Conservation (phyloP, 2,888 invertebrate species). For the Epirrhoe tristata region DNA sequence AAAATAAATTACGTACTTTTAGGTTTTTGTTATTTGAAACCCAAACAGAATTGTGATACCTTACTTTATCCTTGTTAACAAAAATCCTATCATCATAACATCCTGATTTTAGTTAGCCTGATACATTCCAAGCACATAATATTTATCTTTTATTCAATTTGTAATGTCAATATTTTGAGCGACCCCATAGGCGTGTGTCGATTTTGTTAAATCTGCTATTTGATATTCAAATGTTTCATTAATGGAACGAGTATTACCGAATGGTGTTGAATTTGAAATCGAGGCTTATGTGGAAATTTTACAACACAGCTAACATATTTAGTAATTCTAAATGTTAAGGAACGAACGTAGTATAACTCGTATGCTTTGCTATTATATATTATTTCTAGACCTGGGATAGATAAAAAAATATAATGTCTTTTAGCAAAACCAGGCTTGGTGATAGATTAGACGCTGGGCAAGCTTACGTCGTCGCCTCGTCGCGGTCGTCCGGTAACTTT, state of each 20-base stretch:
- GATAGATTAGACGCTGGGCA: no score
- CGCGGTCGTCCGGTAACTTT: no score
- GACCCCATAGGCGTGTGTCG: neutral
- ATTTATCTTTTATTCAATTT: constrained; percentile 10
- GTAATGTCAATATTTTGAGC: constrained; percentile 1
- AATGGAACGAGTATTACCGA: neutral
- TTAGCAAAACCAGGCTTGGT: no score
- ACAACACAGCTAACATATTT: neutral
- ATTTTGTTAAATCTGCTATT: neutral
- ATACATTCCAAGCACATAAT: neutral
- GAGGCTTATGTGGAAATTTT: neutral
- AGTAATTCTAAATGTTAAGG: neutral
- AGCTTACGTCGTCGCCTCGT: no score
- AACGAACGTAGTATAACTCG: no score
- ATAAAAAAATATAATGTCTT: no score
- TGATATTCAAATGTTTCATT: neutral
- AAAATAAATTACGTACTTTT: constrained; percentile 11
- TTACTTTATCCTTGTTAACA: constrained; percentile 1
- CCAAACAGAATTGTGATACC: neutral
- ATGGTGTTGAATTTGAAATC: neutral
- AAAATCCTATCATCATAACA: constrained; percentile 13
- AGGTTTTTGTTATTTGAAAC: constrained; percentile 12
- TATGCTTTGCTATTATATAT: no score
- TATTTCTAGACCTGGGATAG: no score
- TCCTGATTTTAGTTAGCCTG: constrained; percentile 3